Conservation (phyloP, 2,113 vertebrate genomes). For the Rhinoptilus africanus region DNA sequence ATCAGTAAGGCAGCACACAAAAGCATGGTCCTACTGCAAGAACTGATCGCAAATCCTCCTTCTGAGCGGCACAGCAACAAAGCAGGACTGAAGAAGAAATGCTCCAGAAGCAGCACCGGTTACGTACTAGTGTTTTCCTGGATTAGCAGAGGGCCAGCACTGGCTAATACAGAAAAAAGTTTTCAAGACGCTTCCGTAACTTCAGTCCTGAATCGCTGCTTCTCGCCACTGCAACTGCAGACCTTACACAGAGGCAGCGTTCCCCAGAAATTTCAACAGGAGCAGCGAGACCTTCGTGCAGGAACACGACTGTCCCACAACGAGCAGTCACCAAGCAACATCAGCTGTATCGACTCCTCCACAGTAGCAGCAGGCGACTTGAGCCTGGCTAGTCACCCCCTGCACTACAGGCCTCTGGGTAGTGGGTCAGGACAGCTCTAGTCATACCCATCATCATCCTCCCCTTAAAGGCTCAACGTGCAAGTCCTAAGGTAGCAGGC, state of each 20-base stretch:
- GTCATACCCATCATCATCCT: no score
- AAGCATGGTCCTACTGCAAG: neutral
- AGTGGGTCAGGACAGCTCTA: neutral
- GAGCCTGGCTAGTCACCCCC: neutral
- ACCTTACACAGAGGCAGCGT: neutral
- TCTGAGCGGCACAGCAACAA: neutral
- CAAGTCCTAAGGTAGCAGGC: neutral
- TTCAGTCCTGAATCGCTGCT: neutral
- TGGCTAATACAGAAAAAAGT: neutral
- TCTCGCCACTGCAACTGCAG: neutral
- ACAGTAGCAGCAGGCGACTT: neutral
- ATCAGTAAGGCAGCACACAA: neutral
- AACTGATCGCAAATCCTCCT: neutral
- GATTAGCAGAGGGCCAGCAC: neutral
- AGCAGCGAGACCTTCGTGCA: neutral
- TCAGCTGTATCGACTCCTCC: neutral
- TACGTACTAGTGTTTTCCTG: rapidly evolving
- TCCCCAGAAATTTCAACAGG: neutral
- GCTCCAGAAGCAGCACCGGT: neutral
- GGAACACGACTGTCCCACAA: neutral
- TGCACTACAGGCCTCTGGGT: neutral
- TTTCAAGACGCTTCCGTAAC: neutral
- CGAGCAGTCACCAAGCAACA: neutral
- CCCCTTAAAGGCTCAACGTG: neutral
- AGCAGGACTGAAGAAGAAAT: neutral